These are phyloP conservation scores for Camponotus floridanus DNA, from an alignment of 1,140 invertebrate species.

Conservation along the genomic window DNA sequence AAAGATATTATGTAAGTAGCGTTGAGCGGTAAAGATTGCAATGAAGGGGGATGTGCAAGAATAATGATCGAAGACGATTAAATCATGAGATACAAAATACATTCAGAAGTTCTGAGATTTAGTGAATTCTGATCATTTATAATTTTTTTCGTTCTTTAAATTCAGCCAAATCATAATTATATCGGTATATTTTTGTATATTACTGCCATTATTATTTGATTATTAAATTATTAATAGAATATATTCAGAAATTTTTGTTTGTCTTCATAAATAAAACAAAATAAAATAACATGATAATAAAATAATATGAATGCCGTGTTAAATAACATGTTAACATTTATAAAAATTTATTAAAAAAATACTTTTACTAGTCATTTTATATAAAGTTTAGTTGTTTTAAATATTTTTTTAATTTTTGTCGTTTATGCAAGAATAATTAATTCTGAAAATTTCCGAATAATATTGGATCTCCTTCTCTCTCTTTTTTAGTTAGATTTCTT, in stretches of 20 bases:
- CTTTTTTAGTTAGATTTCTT: conserved; percentile 35
- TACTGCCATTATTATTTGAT: not conserved
- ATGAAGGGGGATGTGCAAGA: not conserved
- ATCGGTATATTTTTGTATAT: not conserved
- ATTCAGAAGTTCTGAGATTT: conserved; percentile 18
- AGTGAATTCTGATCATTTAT: conserved; percentile 14
- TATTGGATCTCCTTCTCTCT: not conserved
- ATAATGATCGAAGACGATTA: conserved; percentile 13
- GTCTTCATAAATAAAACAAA: not conserved
- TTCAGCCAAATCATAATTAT: not conserved
- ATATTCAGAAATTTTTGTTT: not conserved
- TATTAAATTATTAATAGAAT: conserved; percentile 9
- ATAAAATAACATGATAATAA: not conserved
- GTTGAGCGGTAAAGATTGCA: not conserved
- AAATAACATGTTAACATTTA: not conserved
- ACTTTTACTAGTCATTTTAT: too few relatives aligned
- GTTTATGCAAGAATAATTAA: not conserved
- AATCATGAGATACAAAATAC: not conserved
- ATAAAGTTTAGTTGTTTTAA: too few relatives aligned
- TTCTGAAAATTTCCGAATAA: not conserved
- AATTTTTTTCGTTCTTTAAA: not conserved
- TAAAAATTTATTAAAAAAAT: not conserved
- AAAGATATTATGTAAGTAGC: conserved; percentile 59
- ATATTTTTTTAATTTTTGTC: not conserved
- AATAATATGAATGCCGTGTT: not conserved